phyloP scores from a whole-genome alignment of 2,888 invertebrate genomes.

The Tridacna crocea region DNA sequence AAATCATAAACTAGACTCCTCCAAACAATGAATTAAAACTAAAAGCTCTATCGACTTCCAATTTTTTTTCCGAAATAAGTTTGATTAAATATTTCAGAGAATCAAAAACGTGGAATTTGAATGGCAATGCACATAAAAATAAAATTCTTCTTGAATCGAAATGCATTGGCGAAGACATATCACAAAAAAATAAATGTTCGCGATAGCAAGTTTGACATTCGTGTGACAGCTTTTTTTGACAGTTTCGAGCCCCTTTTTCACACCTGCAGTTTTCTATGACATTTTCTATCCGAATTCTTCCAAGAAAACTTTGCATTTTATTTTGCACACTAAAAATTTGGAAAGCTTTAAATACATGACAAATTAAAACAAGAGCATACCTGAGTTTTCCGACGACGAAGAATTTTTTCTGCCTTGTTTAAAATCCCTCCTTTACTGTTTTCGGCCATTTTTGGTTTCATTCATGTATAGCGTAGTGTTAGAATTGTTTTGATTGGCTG shows the following conservation, averaged over 20 bases:
- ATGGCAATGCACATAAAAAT: no score
- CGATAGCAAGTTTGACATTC: background rate
- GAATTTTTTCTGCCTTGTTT: slow-evolving; percentile 57
- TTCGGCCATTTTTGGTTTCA: slow-evolving; percentile 61
- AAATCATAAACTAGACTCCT: no score
- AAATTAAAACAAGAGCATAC: slow-evolving; percentile 17
- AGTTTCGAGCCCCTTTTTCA: background rate
- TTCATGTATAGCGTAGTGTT: slow-evolving; percentile 31
- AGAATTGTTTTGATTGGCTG: background rate
- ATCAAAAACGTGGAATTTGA: no score
- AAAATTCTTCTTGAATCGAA: no score
- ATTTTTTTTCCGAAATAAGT: no score
- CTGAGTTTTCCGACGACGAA: slow-evolving; percentile 53
- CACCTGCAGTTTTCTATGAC: slow-evolving; percentile 11
- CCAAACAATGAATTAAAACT: no score
- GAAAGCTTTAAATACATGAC: background rate
- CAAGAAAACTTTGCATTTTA: background rate
- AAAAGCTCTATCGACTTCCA: no score
- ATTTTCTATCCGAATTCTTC: background rate
- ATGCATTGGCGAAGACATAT: no score
- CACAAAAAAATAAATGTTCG: background rate
- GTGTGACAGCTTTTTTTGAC: background rate
- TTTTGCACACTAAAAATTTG: background rate
- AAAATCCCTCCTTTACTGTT: slow-evolving; percentile 60
- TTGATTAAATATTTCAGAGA: no score